Conservation (phyloP, 2,113 vertebrate species). For the Tetraodon nigroviridis region DNA sequence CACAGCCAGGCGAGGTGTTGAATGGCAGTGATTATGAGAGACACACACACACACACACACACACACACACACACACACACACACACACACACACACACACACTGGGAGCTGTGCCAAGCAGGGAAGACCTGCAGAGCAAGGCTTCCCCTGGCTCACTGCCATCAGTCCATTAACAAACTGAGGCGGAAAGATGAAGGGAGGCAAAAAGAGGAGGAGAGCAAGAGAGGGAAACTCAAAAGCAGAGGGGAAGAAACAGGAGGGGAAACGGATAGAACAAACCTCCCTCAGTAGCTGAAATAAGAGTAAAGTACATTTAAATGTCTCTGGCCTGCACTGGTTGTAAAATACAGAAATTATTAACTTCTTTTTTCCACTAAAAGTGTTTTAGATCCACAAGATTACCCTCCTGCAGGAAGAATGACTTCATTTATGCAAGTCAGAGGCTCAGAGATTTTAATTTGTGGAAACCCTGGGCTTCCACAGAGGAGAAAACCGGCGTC, state of each 20-base stretch:
- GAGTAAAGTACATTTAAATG: conserved; percentile 31
- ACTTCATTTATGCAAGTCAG: no score
- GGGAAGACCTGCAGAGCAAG: conserved; percentile 72
- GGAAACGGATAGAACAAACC: conserved; percentile 30
- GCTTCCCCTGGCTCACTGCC: conserved; percentile 70
- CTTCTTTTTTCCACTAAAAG: no score
- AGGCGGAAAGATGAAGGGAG: conserved; percentile 16
- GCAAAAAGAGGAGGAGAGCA: conserved; percentile 19
- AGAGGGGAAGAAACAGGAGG: conserved; percentile 12
- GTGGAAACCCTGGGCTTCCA: no score
- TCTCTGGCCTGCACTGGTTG: conserved; percentile 4
- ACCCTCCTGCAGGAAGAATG: neutral
- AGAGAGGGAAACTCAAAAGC: conserved; percentile 5
- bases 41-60: conserved; percentile 30
- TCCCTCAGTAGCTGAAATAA: conserved; percentile 10
- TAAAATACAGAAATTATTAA: neutral
- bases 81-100: conserved; percentile 39
- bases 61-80: conserved; percentile 33
- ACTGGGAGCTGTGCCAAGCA: conserved; percentile 66
- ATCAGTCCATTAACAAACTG: conserved; percentile 51
- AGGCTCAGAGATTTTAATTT: neutral
- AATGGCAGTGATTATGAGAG: conserved; percentile 73
- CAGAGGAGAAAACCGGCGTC: no score
- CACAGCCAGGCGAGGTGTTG: conserved; percentile 72
- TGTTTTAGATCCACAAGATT: no score